Base-by-base conservation (phyloP, 2,888 invertebrate species). In the Clostera curtula region DNA sequence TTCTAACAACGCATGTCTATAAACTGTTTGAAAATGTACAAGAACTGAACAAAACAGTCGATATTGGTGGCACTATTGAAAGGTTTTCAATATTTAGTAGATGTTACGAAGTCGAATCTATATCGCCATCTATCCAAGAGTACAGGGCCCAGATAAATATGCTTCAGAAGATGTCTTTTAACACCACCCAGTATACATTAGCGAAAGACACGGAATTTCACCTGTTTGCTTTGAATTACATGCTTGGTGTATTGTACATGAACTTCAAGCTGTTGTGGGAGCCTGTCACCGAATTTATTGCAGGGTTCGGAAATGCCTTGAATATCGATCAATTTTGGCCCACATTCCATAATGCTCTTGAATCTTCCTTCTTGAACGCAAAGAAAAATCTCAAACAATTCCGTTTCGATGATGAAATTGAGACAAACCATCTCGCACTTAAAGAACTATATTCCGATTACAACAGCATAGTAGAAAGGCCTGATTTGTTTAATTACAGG, bases 181-280 rank as follows among this genome's bases (percentile, higher is more conserved):
- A 88, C 22, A 85, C 88, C 9, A 85, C 86, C 11, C 85, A 87
- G 34, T 87, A 85, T 42, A 84, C 86, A 37, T 56, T 89, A 33
- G 82, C 83, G 3, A 85, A 86, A 50, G 71, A 86, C 24, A 84
- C 87, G 0, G 84, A 85, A 4, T 90, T 86, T 43, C 83, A 86
- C 49, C 73, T 87, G 44, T 87, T 92, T 49, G 89, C 92, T 0
- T 60, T 98, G 10, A 86, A 90, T 35, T 95, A 93, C 53, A 85
- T 97, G 51, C 84, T 97, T 15, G 96, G 97, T 2, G 86, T 89
- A 33, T 76, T 97, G 24, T 93, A 93, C 64, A 85, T 93, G 10
- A 97, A 97, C 64, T 97, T 98, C 55, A 92, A 93, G 46, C 77
- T 95, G 7, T 65, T 98, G 0, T 97, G 97, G 97, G 91, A 93